These are phyloP conservation scores for Halyomorpha halys DNA, from an alignment of 1,140 invertebrate species.

Conservation along the genomic window DNA sequence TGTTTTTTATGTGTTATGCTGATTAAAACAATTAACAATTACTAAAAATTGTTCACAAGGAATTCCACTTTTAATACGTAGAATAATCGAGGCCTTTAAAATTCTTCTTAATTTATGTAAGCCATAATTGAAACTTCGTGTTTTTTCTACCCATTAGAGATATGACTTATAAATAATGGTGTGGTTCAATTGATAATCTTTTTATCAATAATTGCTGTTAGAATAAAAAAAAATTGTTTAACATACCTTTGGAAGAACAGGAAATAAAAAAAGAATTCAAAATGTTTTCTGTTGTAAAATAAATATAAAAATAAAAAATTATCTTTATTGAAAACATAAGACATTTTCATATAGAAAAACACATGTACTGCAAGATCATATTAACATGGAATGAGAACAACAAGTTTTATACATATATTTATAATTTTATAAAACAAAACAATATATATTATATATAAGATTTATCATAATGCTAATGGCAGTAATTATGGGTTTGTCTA, in stretches of 20 bases:
- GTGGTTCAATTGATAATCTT: no score
- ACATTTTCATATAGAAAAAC: slow-evolving; percentile 3
- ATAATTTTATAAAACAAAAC: slow-evolving; percentile 16
- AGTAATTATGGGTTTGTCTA: slow-evolving; percentile 16
- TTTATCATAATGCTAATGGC: slow-evolving; percentile 15
- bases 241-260: background rate
- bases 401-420: slow-evolving; percentile 16
- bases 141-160: no score
- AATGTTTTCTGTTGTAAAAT: background rate
- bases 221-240: no score
- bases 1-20: no score
- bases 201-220: no score
- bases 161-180: no score
- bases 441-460: slow-evolving; percentile 17
- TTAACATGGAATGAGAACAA: slow-evolving; percentile 16
- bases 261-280: background rate
- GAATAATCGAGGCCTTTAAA: no score
- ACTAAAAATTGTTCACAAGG: no score
- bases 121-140: no score
- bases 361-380: background rate
- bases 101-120: no score
- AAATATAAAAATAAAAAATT: slow-evolving; percentile 17
- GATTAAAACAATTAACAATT: no score
- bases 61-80: no score
- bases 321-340: slow-evolving; percentile 17